phyloP scores from a whole-genome alignment of 2,888 invertebrate genomes.

The Perithous albicinctus region DNA sequence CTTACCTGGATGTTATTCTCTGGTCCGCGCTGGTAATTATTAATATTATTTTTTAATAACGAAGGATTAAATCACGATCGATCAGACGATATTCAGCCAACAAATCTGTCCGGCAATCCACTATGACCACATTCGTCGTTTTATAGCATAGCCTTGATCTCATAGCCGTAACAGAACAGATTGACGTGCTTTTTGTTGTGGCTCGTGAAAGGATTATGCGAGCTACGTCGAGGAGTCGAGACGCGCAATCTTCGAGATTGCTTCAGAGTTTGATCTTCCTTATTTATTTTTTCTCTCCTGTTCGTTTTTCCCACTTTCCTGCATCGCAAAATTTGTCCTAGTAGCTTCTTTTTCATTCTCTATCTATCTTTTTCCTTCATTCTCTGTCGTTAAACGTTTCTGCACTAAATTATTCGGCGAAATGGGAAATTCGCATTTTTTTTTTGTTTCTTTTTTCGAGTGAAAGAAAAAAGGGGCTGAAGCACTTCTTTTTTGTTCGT shows the following conservation, averaged over 20 bases:
- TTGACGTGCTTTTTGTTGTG: constrained; percentile 10
- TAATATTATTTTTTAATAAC: constrained; percentile 27
- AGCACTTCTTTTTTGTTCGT: no score
- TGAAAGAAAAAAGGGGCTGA: background rate
- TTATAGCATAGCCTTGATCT: constrained; percentile 37
- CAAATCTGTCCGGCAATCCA: constrained; percentile 25
- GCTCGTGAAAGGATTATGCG: constrained; percentile 19
- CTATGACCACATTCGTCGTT: constrained; percentile 29
- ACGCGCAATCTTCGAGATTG: constrained; percentile 32
- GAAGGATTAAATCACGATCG: constrained; percentile 27
- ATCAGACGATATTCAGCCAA: constrained; percentile 4
- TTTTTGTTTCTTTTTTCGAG: background rate
- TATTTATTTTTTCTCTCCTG: background rate
- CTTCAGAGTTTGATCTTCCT: background rate
- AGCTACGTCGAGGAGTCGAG: background rate
- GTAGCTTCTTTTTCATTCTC: background rate
- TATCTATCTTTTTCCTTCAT: background rate
- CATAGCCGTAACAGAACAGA: constrained; percentile 16
- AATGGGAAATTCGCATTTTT: no score
- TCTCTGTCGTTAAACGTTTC: background rate
- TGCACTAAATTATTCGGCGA: no score
- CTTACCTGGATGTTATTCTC: constrained; percentile 48
- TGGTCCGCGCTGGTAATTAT: background rate
- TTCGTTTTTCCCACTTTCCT: background rate
- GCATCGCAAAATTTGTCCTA: background rate